phyloP scores from a whole-genome alignment of 2,797 vertebrate genomes.

The Brotula barbata region DNA sequence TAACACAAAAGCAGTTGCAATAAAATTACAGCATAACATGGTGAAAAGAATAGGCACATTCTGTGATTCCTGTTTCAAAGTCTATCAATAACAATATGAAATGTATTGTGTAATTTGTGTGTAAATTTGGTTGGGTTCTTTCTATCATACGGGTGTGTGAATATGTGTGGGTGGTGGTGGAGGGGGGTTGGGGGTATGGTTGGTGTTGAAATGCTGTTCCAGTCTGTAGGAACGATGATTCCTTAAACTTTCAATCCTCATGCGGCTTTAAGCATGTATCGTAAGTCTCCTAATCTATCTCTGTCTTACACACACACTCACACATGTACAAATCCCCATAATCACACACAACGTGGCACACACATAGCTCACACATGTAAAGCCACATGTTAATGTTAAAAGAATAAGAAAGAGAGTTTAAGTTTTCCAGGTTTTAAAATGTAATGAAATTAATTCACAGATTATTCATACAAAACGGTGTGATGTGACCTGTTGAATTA shows the following conservation, averaged over 20 bases:
- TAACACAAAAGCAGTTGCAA: too few species aligned
- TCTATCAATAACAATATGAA: too few species aligned
- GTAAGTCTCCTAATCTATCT: slow-evolving; percentile 41
- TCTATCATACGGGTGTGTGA: too few species aligned
- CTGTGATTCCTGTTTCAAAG: too few species aligned
- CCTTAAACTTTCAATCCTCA: slow-evolving; percentile 18
- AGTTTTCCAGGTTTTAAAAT: too few species aligned
- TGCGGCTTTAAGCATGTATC: slow-evolving; percentile 48
- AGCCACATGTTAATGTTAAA: slow-evolving; percentile 20
- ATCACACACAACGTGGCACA: slow-evolving; percentile 8
- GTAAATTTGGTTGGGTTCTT: too few species aligned
- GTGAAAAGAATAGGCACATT: too few species aligned
- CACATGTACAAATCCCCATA: slow-evolving; percentile 4
- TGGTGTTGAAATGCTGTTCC: neutral
- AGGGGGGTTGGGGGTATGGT: neutral
- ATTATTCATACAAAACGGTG: too few species aligned
- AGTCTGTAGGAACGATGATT: neutral
- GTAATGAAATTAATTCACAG: too few species aligned
- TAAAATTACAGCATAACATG: too few species aligned
- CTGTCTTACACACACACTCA: slow-evolving; percentile 22
- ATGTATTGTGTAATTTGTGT: too few species aligned
- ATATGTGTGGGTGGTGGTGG: neutral
- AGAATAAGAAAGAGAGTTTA: neutral
- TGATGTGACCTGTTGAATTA: too few species aligned
- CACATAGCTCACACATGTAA: slow-evolving; percentile 1